Evolutionary conservation across 2,888 invertebrate genomes (phyloP), one percentile per base, ranked within the genome.

Genomic region (Copidosoma aretas): DNA sequence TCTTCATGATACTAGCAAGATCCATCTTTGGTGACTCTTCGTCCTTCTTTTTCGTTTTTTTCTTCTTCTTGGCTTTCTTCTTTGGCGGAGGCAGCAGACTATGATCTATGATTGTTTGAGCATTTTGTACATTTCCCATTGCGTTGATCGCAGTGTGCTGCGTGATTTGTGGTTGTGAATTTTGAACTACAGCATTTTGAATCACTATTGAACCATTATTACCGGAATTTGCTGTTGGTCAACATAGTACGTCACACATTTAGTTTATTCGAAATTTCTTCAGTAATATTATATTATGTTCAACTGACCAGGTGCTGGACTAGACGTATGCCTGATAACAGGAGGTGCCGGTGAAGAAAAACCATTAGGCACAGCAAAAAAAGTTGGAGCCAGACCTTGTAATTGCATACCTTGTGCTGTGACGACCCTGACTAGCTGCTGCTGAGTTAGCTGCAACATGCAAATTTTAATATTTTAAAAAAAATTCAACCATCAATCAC

Each of bases 1-100:
- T 85, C 81, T 91, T 91, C 89, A 91, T 91, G 51, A 91, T 89
- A 82, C 90, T 91, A 63, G 90, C 91, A 75, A 91, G 86, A 82
- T 91, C 91, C 64, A 91, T 81, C 78, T 89, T 88, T 49, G 85
- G 85, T 64, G 81, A 78, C 52, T 83, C 84, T 43, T 86, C 85
- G 39, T 86, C 86, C 73, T 86, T 85, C 70, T 86, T 86, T 75
- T 85, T 86, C 60, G 86, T 83, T 74, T 87, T 87, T 71, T 86
- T 85, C 78, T 88, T 88, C 77, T 88, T 88, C 77, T 88, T 88
- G 1, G 84, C 82, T 73, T 85, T 85, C 74, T 85, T 85, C 76
- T 85, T 85, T 41, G 86, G 86, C 56, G 85, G 84, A n/a, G 84
- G 84, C 22, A 83, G 74, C 24, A 83, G 73, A 73, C 75, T 84